Evolutionary conservation across 1,140 invertebrate species (phyloP).

Genomic region (Thalassaphorura encarpata): DNA sequence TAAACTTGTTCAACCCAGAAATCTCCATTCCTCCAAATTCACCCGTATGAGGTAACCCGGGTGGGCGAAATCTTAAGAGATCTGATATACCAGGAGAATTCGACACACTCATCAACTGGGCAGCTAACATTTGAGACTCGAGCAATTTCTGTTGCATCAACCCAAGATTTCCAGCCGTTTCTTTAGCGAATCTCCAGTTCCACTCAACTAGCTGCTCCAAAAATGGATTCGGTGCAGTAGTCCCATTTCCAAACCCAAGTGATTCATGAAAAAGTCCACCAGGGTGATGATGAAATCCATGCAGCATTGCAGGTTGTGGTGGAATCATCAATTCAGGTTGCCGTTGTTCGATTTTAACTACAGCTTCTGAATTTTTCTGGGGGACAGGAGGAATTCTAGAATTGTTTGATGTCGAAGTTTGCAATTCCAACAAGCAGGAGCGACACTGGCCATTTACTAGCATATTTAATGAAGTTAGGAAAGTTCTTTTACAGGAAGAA

Average conservation of each 20-base stretch:
- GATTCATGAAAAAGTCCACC: conserved; percentile 2
- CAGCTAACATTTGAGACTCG: conserved; percentile 26
- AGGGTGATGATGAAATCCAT: not conserved
- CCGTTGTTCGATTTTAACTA: not conserved
- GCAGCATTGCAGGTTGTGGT: not conserved
- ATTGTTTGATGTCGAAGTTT: not conserved
- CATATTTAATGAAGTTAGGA: conserved; percentile 16
- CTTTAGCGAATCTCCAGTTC: conserved; percentile 26
- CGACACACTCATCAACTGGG: conserved; percentile 23
- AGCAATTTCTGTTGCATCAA: conserved; percentile 25
- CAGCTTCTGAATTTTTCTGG: not conserved
- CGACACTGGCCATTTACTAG: conserved; percentile 18
- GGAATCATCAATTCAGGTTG: not conserved
- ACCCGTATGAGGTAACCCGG: too few relatives aligned
- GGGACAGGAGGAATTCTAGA: not conserved
- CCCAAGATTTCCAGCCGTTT: conserved; percentile 19
- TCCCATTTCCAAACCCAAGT: not conserved
- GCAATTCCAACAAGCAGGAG: conserved; percentile 7
- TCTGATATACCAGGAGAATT: conserved; percentile 8
- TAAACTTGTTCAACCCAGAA: too few relatives aligned
- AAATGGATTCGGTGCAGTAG: conserved; percentile 20
- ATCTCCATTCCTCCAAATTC: too few relatives aligned
- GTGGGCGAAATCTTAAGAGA: conserved; percentile 9
- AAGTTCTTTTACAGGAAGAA: conserved; percentile 15
- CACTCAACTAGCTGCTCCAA: conserved; percentile 28